phyloP scores from a whole-genome alignment of 2,113 vertebrate genomes.

The Climacteris rufus region DNA sequence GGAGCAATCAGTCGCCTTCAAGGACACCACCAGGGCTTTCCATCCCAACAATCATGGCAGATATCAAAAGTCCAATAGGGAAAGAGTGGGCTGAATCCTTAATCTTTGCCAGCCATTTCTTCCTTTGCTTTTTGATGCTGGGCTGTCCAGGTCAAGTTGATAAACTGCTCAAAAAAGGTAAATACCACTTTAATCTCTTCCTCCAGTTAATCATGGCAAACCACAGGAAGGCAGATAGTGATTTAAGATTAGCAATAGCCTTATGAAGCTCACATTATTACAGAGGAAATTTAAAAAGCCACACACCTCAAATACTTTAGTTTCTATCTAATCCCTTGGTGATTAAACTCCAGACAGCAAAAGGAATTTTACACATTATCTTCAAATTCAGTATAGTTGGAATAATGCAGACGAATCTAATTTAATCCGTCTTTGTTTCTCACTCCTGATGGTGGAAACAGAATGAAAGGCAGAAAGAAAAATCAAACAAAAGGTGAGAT shows the following conservation, averaged over 20 bases:
- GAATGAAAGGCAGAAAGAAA: slow-evolving; percentile 3
- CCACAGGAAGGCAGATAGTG: slow-evolving; percentile 11
- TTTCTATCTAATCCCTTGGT: background rate
- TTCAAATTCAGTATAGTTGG: background rate
- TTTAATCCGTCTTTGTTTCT: slow-evolving; percentile 8
- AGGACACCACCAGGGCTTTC: accelerated
- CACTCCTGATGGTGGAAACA: background rate
- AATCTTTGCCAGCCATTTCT: background rate
- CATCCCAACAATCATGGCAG: background rate
- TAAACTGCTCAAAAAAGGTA: background rate
- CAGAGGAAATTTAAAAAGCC: background rate
- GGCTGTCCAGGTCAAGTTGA: background rate
- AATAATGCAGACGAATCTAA: slow-evolving; percentile 8
- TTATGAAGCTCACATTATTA: background rate
- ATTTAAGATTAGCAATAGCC: background rate
- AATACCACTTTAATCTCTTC: slow-evolving; percentile 1
- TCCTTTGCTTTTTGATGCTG: background rate
- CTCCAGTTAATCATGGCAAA: background rate
- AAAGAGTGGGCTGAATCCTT: background rate
- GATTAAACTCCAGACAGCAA: slow-evolving; percentile 12
- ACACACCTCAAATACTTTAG: background rate
- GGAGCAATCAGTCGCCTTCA: background rate
- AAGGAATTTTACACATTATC: background rate
- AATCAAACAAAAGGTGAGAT: slow-evolving; percentile 13
- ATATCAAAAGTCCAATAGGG: background rate